These are phyloP conservation scores for Trypoxylus dichotomus DNA, from an alignment of 1,140 invertebrate genomes.

Conservation along the genomic window DNA sequence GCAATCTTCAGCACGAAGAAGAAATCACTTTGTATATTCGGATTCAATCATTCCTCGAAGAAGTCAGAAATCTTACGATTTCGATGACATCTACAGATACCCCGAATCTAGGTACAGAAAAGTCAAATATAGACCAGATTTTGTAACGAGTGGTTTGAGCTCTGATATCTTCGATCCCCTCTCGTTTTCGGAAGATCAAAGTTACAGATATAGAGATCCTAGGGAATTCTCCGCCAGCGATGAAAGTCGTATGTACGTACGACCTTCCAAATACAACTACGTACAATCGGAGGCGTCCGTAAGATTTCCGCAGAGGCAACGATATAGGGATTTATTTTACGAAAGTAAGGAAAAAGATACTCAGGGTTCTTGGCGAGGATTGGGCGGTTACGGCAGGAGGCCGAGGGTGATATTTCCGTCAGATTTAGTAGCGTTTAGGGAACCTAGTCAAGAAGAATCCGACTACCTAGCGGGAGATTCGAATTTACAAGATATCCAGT, in stretches of 20 bases:
- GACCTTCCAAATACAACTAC: not conserved
- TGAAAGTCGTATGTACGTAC: not conserved
- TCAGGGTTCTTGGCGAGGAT: slow-evolving; percentile 38
- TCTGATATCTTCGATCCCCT: not conserved
- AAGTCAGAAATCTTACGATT: slow-evolving; percentile 3
- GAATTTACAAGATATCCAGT: slow-evolving; percentile 51
- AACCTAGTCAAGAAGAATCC: slow-evolving; percentile 44
- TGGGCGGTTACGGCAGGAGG: slow-evolving; percentile 40
- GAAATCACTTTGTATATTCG: not conserved
- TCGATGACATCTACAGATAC: slow-evolving; percentile 2
- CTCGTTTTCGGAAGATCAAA: slow-evolving; percentile 8
- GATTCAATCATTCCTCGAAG: not conserved
- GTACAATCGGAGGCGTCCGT: not conserved
- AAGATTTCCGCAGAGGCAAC: slow-evolving; percentile 8
- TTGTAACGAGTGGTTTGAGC: not conserved
- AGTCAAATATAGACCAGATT: slow-evolving; percentile 28
- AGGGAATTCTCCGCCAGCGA: not conserved
- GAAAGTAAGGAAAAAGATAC: not conserved
- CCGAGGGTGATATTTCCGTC: slow-evolving; percentile 52
- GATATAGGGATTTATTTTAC: slow-evolving; percentile 20
- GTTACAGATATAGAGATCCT: slow-evolving; percentile 26
- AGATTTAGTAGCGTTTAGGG: slow-evolving; percentile 50
- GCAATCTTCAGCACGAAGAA: not conserved
- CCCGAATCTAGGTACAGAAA: slow-evolving; percentile 15
- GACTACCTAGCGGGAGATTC: slow-evolving; percentile 50